Evolutionary conservation across 2,797 vertebrate species (phyloP).

Genomic region (Spheniscus humboldti): DNA sequence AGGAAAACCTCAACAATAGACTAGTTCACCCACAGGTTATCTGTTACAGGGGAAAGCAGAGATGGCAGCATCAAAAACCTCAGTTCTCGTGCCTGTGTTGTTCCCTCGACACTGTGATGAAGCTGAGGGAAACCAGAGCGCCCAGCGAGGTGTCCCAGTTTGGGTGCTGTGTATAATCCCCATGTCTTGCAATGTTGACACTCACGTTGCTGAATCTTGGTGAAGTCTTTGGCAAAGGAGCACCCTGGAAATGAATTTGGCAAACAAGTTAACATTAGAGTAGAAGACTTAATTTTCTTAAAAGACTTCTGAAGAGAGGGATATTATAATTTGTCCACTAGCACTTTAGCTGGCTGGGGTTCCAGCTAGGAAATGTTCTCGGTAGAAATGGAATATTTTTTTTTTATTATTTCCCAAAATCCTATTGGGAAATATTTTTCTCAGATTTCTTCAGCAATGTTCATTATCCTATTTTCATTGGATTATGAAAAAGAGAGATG

Average conservation of each 20-base stretch:
- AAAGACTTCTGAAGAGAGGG: not conserved
- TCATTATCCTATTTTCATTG: not conserved
- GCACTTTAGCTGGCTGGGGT: not conserved
- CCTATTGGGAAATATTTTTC: not conserved
- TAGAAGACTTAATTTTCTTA: not conserved
- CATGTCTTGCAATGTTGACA: not conserved
- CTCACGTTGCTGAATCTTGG: not conserved
- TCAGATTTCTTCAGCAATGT: not conserved
- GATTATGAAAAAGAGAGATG: not conserved
- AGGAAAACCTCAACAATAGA: not conserved
- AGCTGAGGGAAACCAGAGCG: not conserved
- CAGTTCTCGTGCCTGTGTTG: not conserved
- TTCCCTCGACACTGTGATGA: rapidly evolving
- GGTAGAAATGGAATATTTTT: not conserved
- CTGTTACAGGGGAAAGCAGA: not conserved
- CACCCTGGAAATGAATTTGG: not conserved
- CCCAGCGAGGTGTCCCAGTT: not conserved
- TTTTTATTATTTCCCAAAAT: not conserved
- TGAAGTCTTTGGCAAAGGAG: not conserved
- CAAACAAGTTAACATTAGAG: not conserved
- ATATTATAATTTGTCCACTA: not conserved
- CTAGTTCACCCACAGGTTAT: rapidly evolving
- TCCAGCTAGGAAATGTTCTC: not conserved
- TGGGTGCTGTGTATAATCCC: not conserved
- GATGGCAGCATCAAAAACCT: not conserved